Evolutionary conservation across 2,113 vertebrate genomes (phyloP), one percentile per base, ranked within the genome.

Genomic region (Strigops habroptila): DNA sequence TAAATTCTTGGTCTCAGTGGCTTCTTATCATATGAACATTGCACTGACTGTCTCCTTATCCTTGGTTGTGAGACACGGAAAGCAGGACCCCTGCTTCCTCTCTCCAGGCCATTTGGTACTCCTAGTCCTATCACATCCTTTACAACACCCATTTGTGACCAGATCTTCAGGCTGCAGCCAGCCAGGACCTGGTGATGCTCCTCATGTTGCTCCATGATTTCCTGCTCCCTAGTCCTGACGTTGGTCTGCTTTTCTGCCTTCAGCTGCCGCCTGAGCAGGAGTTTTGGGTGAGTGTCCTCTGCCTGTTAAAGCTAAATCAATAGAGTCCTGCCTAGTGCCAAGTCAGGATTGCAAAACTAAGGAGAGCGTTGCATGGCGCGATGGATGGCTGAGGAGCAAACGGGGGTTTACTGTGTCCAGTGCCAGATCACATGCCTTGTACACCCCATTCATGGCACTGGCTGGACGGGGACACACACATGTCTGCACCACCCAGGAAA

Each of bases 131-230:
- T 39, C 15, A 1, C 46, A 25, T 8, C 35, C 57, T 14, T 53
- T 21, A 27, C 24, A 30, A 21, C 3, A 1, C 21, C 19, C 4
- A 2, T 10, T 22, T 27, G 43, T 53, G 55, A 59, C 35, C 25
- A 14, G 30, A 15, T 5, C 44, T 57, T 46, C 44, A 71, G 44
- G 46, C 31, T 85, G 51, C 52, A 64, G 14, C 31, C 75, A 49
- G 57, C 1, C 0, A 4, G 16, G 25, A 24, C 31, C 22, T 62
- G 33, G 76, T 44, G 60, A 30, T 59, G n/a, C 28, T 60, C 64
- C 49, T 55, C 48, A 17, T 0, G 0, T 25, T 12, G 2, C 17
- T 35, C 51, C 1, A 0, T 39, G 67, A 18, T 31, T 73, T 55
- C 10, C 46, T 18, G 7, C 10, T 21, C 14, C 22, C 1, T 7